A percentile compares a stretch with the other conserved stretches of the same genome.
Conservation (phyloP, 1,140 invertebrate species). For the Bombus impatiens region DNA sequence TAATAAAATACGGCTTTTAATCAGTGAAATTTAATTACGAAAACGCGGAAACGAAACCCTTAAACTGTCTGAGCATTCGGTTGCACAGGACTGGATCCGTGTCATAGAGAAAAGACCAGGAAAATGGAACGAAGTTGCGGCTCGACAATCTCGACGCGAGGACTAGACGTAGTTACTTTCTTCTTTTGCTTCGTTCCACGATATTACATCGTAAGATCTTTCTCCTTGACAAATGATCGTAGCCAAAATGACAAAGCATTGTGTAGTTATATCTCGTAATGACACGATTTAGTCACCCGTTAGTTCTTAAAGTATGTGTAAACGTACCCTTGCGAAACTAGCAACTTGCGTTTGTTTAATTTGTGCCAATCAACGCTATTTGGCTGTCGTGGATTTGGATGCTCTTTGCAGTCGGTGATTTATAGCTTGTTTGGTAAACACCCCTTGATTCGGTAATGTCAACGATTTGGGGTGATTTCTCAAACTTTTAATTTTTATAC, state of each 20-base stretch:
- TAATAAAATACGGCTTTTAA: constrained; percentile 17
- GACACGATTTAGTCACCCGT: neutral
- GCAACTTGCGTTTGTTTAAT: neutral
- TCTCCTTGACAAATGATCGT: neutral
- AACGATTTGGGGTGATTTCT: too few species aligned
- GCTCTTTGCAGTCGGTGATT: neutral
- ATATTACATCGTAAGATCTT: neutral
- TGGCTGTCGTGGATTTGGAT: neutral
- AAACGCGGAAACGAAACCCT: constrained; percentile 5
- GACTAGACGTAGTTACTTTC: neutral
- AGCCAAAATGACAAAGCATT: rapidly evolving
- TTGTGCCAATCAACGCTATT: neutral
- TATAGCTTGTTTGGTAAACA: neutral
- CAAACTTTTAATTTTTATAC: neutral
- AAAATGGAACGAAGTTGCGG: neutral
- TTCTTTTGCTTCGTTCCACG: neutral
- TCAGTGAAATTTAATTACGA: constrained; percentile 31
- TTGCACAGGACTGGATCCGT: neutral
- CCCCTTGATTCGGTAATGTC: too few species aligned
- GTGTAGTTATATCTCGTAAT: neutral
- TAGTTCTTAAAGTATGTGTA: neutral
- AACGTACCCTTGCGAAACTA: neutral
- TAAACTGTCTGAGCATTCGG: neutral
- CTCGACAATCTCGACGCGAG: neutral
- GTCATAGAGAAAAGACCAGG: neutral